Conservation (phyloP, 1,140 invertebrate species). For the Heterodera schachtii region DNA sequence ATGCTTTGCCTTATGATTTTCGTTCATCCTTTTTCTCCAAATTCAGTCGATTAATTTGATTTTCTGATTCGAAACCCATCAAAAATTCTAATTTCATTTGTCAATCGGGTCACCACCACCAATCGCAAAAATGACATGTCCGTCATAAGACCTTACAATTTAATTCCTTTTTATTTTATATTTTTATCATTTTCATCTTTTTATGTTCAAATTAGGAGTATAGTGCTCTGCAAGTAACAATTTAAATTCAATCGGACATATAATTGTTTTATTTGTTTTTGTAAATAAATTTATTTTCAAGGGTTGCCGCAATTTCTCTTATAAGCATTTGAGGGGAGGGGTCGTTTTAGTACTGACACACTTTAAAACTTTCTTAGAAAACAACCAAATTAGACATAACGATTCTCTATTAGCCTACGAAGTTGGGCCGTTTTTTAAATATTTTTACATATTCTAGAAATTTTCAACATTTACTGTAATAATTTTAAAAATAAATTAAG, state of each 20-base stretch:
- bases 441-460: too few relatives aligned
- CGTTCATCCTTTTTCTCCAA: background rate
- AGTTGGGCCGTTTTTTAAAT: too few relatives aligned
- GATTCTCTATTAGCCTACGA: too few relatives aligned
- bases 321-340: too few relatives aligned
- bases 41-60: background rate
- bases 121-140: background rate
- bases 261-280: too few relatives aligned
- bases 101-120: background rate
- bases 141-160: background rate
- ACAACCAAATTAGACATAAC: too few relatives aligned
- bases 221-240: background rate
- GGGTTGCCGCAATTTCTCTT: too few relatives aligned
- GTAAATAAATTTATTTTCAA: too few relatives aligned
- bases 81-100: background rate
- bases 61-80: background rate
- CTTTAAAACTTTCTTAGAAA: too few relatives aligned
- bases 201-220: background rate
- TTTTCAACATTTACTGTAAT: too few relatives aligned
- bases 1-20: background rate
- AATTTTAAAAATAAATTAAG: too few relatives aligned
- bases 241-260: background rate
- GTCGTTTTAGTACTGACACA: too few relatives aligned
- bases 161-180: background rate
- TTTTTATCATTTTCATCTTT: background rate